Conservation (phyloP, 2,888 invertebrate species). For the Xylota segnis region DNA sequence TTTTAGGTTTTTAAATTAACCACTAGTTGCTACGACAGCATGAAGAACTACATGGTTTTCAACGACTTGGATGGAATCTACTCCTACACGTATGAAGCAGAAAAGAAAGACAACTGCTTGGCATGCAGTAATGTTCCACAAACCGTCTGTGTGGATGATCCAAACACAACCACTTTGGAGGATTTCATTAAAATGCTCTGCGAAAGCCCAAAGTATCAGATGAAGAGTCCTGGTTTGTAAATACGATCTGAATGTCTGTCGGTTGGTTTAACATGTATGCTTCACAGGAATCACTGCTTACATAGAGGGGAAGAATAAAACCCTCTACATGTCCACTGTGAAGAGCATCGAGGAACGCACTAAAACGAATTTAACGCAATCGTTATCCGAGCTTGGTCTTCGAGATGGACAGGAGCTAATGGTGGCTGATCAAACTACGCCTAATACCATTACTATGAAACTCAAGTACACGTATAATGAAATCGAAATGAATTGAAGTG, state of each 20-base stretch:
- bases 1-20: slow-evolving; percentile 95
- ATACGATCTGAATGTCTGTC: too few species aligned
- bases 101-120: slow-evolving; percentile 93
- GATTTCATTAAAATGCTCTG: slow-evolving; percentile 92
- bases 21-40: slow-evolving; percentile 94
- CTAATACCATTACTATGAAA: slow-evolving; percentile 91
- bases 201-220: slow-evolving; percentile 91
- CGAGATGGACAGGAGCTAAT: slow-evolving; percentile 93
- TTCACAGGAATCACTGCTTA: slow-evolving; percentile 90
- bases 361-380: slow-evolving; percentile 94
- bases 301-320: slow-evolving; percentile 93
- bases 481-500: slow-evolving; percentile 83
- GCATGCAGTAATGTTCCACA: slow-evolving; percentile 92
- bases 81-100: slow-evolving; percentile 97
- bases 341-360: slow-evolving; percentile 96
- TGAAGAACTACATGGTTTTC: slow-evolving; percentile 98
- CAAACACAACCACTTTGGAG: slow-evolving; percentile 89
- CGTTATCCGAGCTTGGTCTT: slow-evolving; percentile 93
- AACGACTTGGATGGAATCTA: slow-evolving; percentile 98
- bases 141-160: slow-evolving; percentile 87
- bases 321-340: slow-evolving; percentile 96
- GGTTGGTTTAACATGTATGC: not conserved
- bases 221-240: slow-evolving; percentile 91
- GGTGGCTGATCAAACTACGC: slow-evolving; percentile 96
- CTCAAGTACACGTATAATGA: slow-evolving; percentile 89